Base-by-base conservation (phyloP, 2,888 invertebrate genomes). In the Lottia scabra region DNA sequence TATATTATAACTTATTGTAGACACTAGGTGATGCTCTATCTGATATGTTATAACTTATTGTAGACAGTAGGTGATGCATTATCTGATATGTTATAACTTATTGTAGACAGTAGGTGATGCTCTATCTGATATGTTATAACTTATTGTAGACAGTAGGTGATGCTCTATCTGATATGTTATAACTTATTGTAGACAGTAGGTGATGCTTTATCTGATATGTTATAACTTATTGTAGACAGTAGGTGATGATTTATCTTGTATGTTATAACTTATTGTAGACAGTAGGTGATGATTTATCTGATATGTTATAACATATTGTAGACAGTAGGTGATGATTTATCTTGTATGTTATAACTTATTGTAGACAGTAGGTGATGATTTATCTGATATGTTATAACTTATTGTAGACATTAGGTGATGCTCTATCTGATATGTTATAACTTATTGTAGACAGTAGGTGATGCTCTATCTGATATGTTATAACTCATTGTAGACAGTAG, bases 181-280 rank as follows among this genome's bases (percentile, higher is more conserved):
- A 30, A 30, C 30, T 30, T 30, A 38, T 79, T 70, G 13, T 83
- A 84, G 90, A 88, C 89, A 56, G 88, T 99, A 0, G 99, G 99
- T 0, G 99, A 99, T 91, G 99, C 99, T 3, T 93, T 99, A 70
- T 97, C 98, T 0, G 99, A 99, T 87, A 92, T 99, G 92, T 91
- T 99, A 73, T 89, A 30, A 30, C 30, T 30, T 30, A 38, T 79
- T 70, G 13, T 83, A 84, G 90, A 88, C 89, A 56, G 88, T 99
- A 0, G 99, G 99, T 0, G 99, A 99, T 91, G 99, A 99, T 3
- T 93, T 99, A 70, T 97, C 98, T 0, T 98, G 99, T 87, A 92
- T 99, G 92, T 91, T 99, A 73, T 89, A 30, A 30, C 30, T 30
- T 30, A 38, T 79, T 70, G 13, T 83, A 84, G 90, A 88, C 89